Conservation (phyloP, 2,113 vertebrate genomes). For the Erythrocercus mccallii region DNA sequence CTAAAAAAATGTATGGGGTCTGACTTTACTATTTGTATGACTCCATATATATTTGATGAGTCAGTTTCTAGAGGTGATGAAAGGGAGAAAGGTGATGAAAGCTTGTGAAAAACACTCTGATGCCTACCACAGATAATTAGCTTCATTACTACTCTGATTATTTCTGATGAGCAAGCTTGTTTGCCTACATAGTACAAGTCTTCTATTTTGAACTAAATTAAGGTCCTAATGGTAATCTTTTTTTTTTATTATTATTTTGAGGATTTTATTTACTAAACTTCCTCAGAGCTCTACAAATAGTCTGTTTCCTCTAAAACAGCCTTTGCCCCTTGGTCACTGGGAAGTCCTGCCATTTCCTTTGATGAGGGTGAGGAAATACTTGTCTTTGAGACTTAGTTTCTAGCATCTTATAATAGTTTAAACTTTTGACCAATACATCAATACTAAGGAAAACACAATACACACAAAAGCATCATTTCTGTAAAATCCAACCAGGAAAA, state of each 20-base stretch:
- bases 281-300: neutral
- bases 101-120: neutral
- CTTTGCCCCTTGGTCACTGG: neutral
- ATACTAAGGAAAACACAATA: conserved; percentile 69
- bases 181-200: neutral
- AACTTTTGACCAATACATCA: conserved; percentile 64
- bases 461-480: neutral
- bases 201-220: conserved; percentile 20
- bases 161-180: neutral
- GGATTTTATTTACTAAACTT: conserved; percentile 14
- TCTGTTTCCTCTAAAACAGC: neutral
- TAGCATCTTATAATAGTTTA: conserved; percentile 27
- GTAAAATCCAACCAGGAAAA: neutral
- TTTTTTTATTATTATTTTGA: conserved; percentile 2
- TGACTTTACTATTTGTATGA: neutral
- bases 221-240: neutral
- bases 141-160: neutral
- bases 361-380: neutral
- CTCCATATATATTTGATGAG: neutral
- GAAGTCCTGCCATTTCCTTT: neutral
- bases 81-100: neutral
- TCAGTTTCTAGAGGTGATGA: neutral
- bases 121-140: neutral
- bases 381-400: conserved; percentile 33
- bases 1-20: neutral